These are phyloP conservation scores for Chrysina gloriosa DNA, from an alignment of 2,888 invertebrate genomes.

Conservation along the genomic window DNA sequence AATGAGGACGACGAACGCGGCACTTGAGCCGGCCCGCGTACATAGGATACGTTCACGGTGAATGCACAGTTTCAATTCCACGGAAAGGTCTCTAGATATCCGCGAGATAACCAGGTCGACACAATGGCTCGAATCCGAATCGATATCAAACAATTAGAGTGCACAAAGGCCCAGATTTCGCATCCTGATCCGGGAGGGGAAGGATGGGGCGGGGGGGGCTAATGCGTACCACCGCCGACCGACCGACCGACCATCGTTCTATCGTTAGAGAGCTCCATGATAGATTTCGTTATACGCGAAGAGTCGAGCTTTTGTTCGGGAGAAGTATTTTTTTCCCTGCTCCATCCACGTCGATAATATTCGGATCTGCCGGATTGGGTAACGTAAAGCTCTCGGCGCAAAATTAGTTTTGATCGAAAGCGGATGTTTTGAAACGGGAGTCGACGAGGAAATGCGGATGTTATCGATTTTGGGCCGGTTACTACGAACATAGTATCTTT, in stretches of 20 bases:
- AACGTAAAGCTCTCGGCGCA: neutral
- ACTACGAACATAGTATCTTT: too few species aligned
- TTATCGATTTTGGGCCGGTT: too few species aligned
- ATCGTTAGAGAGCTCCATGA: neutral
- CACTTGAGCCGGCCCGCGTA: too few species aligned
- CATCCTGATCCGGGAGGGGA: slow-evolving; percentile 31
- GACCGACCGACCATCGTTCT: neutral
- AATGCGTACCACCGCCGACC: slow-evolving; percentile 17
- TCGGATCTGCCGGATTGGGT: neutral
- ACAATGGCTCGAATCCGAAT: slow-evolving; percentile 9
- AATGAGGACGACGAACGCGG: too few species aligned
- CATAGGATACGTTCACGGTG: neutral
- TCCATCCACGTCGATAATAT: neutral
- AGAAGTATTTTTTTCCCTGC: neutral
- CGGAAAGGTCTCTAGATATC: neutral
- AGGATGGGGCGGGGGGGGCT: too few species aligned
- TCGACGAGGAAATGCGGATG: too few species aligned
- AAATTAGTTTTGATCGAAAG: too few species aligned
- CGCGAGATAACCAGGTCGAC: neutral
- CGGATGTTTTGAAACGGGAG: too few species aligned
- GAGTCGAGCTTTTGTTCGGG: neutral
- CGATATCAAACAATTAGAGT: slow-evolving; percentile 34
- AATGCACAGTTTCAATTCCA: neutral
- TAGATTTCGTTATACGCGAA: neutral
- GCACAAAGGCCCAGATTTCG: slow-evolving; percentile 28